Evolutionary conservation across 2,797 vertebrate species (phyloP).

Genomic region (Sebastes vulpes): DNA sequence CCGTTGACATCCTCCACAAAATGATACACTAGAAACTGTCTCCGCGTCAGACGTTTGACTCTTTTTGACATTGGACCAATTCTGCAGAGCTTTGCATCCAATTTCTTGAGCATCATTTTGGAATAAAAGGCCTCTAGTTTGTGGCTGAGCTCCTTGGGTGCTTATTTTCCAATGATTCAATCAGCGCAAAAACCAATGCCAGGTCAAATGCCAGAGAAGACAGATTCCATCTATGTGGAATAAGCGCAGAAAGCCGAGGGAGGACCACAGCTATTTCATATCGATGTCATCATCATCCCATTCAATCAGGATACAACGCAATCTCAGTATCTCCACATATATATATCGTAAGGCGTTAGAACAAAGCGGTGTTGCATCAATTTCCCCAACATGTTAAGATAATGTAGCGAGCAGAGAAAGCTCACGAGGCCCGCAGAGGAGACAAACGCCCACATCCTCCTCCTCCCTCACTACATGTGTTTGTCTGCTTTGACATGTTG

Average conservation of each 20-base stretch:
- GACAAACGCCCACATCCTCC: conserved; percentile 7
- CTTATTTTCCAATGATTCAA: conserved; percentile 40
- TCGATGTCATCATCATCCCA: conserved; percentile 81
- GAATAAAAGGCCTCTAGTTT: background rate
- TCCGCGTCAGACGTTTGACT: background rate
- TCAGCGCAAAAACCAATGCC: conserved; percentile 40
- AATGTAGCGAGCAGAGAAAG: conserved; percentile 39
- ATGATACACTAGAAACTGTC: conserved; percentile 16
- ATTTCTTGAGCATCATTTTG: conserved; percentile 15
- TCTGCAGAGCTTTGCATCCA: conserved; percentile 26
- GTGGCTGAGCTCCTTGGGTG: background rate
- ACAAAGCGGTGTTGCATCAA: conserved; percentile 66
- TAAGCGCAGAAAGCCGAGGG: conserved; percentile 22
- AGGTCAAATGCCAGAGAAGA: conserved; percentile 61
- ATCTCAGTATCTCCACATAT: conserved; percentile 72
- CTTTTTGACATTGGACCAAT: conserved; percentile 43
- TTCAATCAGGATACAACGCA: conserved; percentile 61
- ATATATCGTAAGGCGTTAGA: conserved; percentile 54
- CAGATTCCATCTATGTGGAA: conserved; percentile 44
- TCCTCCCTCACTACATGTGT: conserved; percentile 1
- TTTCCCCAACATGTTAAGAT: conserved; percentile 59
- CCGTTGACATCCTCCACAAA: conserved; percentile 16
- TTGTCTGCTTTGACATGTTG: conserved; percentile 30
- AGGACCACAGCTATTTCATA: conserved; percentile 71
- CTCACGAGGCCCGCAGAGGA: conserved; percentile 44